phyloP scores from a whole-genome alignment of 2,113 vertebrate genomes.

The Ictalurus punctatus region DNA sequence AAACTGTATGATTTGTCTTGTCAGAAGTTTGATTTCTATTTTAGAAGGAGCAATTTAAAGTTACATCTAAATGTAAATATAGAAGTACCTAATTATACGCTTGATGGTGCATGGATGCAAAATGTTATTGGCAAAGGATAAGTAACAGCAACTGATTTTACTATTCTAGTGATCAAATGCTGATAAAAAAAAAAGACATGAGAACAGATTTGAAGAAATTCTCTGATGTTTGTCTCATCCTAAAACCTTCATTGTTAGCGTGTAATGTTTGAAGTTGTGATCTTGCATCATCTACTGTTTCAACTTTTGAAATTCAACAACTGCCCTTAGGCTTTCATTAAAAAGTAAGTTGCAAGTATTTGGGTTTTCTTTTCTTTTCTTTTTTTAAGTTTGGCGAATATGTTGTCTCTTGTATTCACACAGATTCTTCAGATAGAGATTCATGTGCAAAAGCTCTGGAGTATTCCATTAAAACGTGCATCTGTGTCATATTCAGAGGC shows the following conservation, averaged over 20 bases:
- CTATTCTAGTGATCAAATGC: not conserved
- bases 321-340: conserved; percentile 15
- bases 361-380: not conserved
- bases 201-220: not conserved
- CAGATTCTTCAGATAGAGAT: not conserved
- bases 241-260: not conserved
- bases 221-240: not conserved
- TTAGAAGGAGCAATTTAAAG: not conserved
- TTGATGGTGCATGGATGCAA: not conserved
- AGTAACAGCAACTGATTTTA: not conserved
- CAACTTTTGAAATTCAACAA: not conserved
- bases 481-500: conserved; percentile 48
- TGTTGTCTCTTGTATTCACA: not conserved
- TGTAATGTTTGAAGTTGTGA: not conserved
- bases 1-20: not conserved
- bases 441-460: not conserved
- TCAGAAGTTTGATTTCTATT: not conserved
- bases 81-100: not conserved
- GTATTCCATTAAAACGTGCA: conserved; percentile 56
- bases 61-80: not conserved
- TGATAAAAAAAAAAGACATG: not conserved
- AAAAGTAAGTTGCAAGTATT: conserved; percentile 1
- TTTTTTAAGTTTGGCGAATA: not conserved
- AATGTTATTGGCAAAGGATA: not conserved
- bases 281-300: conserved; percentile 6